These are phyloP conservation scores for Hoplostethus mediterraneus DNA, from an alignment of 2,797 vertebrate species.

Conservation along the genomic window DNA sequence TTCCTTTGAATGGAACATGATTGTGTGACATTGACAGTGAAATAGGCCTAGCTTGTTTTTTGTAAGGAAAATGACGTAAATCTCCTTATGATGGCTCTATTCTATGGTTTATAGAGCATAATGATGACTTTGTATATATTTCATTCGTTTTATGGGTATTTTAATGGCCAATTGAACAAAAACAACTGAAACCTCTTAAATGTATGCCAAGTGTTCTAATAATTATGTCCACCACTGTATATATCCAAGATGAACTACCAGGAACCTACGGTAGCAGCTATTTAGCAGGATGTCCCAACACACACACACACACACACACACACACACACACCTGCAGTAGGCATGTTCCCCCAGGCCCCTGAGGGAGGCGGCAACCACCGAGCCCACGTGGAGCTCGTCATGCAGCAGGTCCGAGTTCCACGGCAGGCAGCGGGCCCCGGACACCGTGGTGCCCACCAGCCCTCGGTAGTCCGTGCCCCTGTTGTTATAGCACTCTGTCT, in stretches of 20 bases:
- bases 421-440: constrained; percentile 87
- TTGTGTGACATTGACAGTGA: too few relatives aligned
- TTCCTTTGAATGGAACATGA: too few relatives aligned
- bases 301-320: neutral
- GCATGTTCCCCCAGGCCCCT: constrained; percentile 90
- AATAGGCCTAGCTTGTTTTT: too few relatives aligned
- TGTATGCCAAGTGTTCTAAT: too few relatives aligned
- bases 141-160: too few relatives aligned
- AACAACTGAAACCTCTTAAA: too few relatives aligned
- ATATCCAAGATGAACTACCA: neutral
- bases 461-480: constrained; percentile 88
- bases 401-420: constrained; percentile 93
- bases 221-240: neutral
- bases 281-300: constrained; percentile 18
- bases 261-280: neutral
- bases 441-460: constrained; percentile 76
- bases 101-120: too few relatives aligned
- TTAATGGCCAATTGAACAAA: too few relatives aligned
- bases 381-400: constrained; percentile 86
- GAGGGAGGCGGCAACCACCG: constrained; percentile 67
- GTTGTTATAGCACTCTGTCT: constrained; percentile 82
- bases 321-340: constrained; percentile 90
- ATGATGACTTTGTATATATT: too few relatives aligned
- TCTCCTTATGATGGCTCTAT: too few relatives aligned
- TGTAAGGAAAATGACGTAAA: too few relatives aligned